Base-by-base conservation (phyloP, 1,140 invertebrate genomes). In the Drosophila suzukii region DNA sequence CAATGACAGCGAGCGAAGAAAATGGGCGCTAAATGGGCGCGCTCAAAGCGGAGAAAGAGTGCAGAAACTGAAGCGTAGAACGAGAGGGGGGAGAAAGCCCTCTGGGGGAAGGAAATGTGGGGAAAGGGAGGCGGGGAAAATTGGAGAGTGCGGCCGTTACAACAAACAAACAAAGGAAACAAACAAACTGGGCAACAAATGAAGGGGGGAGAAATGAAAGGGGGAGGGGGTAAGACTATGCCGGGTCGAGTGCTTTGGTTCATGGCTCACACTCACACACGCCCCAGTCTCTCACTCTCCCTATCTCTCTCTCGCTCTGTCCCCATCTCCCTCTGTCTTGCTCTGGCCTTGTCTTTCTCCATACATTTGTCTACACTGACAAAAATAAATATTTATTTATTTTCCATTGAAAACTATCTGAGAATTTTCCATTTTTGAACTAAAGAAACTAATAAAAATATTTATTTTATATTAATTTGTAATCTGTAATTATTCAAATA, bases 111-210 rank as follows among this genome's bases (percentile, higher is more conserved):
- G n/a, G 27, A 10, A 38, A 2, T 1, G 20, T 10, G 30, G 13
- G n/a, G 13, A 36, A 8, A 3, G 6, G 6, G n/a, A 49, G 13
- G 6, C 3, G 20, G 54, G 39, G 41, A 11, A 36, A 38, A 66
- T 49, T 15, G 59, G 36, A 75, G 59, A 80, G 75, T 58, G 85
- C 75, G 62, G 65, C 73, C 66, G 83, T 88, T 88, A 83, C 79
- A 88, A 76, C 83, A 88, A 88, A 76, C 84, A 89, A 89, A 89
- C 83, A 88, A 88, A 88, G 75, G 71, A 82, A 89, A 83, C 84
- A 88, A 88, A 83, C 84, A 86, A 86, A 86, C 83, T 63, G 59
- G 81, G 65, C 67, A 75, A 82, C 76, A 88, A 75, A 67, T 74
- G 59, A 34, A 32, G 6, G 43, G 4, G 54, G 44, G n/a, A n/a